These are phyloP conservation scores for Oreocharis arfaki DNA, from an alignment of 2,113 vertebrate genomes.

Conservation along the genomic window DNA sequence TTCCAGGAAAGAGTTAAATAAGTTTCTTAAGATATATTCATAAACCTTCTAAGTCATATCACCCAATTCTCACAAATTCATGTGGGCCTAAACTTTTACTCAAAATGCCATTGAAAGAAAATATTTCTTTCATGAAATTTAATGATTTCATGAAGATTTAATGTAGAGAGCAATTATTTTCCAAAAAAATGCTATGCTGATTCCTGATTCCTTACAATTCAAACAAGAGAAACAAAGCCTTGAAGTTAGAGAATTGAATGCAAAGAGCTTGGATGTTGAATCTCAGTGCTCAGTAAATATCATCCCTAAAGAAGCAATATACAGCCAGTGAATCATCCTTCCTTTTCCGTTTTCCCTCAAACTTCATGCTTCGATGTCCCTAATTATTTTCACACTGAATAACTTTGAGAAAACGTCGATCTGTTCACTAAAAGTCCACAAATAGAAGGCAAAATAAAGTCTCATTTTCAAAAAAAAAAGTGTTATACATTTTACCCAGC, in stretches of 20 bases:
- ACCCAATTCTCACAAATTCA: not conserved
- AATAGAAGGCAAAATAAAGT: not conserved
- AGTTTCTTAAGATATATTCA: not conserved
- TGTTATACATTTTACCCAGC: not conserved
- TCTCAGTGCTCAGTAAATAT: not conserved
- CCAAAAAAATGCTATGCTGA: not conserved
- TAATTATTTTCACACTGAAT: constrained; percentile 14
- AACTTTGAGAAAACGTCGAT: not conserved
- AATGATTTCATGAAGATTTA: no score
- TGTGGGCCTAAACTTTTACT: not conserved
- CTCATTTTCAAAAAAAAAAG: not conserved
- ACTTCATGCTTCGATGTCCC: not conserved
- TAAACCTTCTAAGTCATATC: not conserved
- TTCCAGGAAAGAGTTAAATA: not conserved
- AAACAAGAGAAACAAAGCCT: constrained; percentile 1
- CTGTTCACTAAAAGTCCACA: not conserved
- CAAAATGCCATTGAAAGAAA: not conserved
- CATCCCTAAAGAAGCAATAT: not conserved
- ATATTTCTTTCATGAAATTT: no score
- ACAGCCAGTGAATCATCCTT: not conserved
- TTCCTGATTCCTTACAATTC: not conserved
- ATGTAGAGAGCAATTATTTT: not conserved
- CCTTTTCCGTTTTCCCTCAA: not conserved
- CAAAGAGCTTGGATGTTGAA: not conserved
- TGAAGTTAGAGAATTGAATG: not conserved